phyloP scores from a whole-genome alignment of 2,113 vertebrate genomes.

The Cervus canadensis region DNA sequence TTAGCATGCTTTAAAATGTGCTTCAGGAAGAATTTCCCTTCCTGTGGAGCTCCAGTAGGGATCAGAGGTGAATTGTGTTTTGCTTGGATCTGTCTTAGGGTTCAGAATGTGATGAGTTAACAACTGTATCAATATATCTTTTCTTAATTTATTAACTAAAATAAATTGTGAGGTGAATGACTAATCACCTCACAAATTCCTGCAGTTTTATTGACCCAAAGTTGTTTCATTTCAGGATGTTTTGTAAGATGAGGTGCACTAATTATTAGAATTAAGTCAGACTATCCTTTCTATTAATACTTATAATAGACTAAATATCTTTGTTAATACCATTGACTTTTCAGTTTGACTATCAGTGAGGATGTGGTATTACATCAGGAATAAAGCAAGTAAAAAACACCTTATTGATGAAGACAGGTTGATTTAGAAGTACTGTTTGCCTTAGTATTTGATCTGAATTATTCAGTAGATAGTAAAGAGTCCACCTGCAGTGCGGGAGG shows the following conservation, averaged over 20 bases:
- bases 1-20: neutral
- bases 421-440: constrained; percentile 26
- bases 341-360: constrained; percentile 68
- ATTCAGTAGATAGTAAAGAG: neutral
- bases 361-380: constrained; percentile 54
- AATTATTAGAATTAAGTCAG: constrained; percentile 77
- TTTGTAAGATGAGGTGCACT: constrained; percentile 71
- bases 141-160: constrained; percentile 71
- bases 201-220: constrained; percentile 72
- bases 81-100: constrained; percentile 42
- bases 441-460: neutral
- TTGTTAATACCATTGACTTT: constrained; percentile 66
- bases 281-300: constrained; percentile 62
- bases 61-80: constrained; percentile 11
- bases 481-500: neutral
- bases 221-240: constrained; percentile 71
- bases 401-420: neutral
- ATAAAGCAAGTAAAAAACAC: constrained; percentile 31
- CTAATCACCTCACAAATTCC: constrained; percentile 67
- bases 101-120: constrained; percentile 56
- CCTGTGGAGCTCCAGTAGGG: neutral
- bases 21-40: neutral
- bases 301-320: constrained; percentile 72
- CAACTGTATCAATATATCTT: constrained; percentile 62
- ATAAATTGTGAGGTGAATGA: constrained; percentile 63